Percentiles rank a stretch among this genome's conserved stretches.
Conservation (phyloP, 1,140 invertebrate genomes). For the Latrodectus geometricus region DNA sequence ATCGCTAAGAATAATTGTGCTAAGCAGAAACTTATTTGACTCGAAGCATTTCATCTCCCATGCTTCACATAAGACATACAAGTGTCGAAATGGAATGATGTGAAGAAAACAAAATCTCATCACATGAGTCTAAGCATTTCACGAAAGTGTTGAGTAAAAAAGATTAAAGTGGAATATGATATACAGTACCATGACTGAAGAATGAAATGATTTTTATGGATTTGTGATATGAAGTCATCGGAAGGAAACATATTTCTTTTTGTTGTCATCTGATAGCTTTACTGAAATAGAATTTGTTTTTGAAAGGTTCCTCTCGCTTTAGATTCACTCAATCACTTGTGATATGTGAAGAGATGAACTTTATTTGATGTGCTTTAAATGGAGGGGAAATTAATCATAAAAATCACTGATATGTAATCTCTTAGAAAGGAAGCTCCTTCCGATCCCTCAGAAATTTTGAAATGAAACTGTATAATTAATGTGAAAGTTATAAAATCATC, state of each 20-base stretch:
- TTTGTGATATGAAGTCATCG: conserved; percentile 27
- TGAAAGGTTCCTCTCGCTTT: conserved; percentile 37
- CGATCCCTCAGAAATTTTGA: background rate
- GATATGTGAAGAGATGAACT: conserved; percentile 44
- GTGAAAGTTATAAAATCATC: conserved; percentile 23
- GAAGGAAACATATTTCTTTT: background rate
- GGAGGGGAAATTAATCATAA: conserved; percentile 57
- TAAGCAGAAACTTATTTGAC: conserved; percentile 58
- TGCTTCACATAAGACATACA: conserved; percentile 58
- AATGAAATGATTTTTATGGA: conserved; percentile 47
- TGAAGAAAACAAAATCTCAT: conserved; percentile 55
- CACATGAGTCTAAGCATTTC: conserved; percentile 58
- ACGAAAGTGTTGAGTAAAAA: conserved; percentile 52
- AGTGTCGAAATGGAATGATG: conserved; percentile 54
- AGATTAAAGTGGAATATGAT: conserved; percentile 58
- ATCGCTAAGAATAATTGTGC: conserved; percentile 60
- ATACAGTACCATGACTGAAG: conserved; percentile 46
- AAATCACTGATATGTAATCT: conserved; percentile 53
- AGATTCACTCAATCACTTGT: conserved; percentile 4
- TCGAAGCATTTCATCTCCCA: conserved; percentile 47
- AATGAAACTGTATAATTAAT: background rate
- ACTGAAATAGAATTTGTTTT: conserved; percentile 7
- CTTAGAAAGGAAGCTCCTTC: conserved; percentile 15
- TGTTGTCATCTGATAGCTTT: background rate
- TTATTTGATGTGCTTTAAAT: conserved; percentile 53